Evolutionary conservation across 2,113 vertebrate species (phyloP), one percentile per base, ranked within the genome.

Genomic region (Ranitomeya imitator): DNA sequence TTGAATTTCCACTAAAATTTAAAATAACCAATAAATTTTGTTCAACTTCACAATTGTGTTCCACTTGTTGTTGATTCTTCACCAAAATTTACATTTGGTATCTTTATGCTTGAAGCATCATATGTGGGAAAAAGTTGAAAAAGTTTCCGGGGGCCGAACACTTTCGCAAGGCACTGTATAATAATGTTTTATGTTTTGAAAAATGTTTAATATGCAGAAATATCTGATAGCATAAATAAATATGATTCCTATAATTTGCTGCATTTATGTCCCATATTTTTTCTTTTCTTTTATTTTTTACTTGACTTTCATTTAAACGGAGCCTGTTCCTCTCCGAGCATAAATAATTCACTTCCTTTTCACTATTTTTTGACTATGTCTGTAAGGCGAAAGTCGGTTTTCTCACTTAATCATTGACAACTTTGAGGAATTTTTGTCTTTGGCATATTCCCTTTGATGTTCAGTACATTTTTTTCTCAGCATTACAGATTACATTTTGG

Each of bases 391-490:
- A 54, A 69, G 10, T 52, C 83, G 74, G 52, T 85, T 87, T 71
- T 80, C 26, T 71, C 79, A 69, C 63, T 80, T 87, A 78, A 76
- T 77, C 51, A 87, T 71, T 87, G 77, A 67, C 51, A 63, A 86
- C 85, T 79, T 86, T n/a, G 61, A 86, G 85, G 85, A 79, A 79
- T 79, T 55, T 65, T 45, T 69, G 37, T 52, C 71, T 87, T 87
- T 80, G 52, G 71, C 23, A 55, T 69, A 81, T 80, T 80, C 77
- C 52, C 63, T 87, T 87, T 87, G 86, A 87, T 87, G 77, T 80
- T 59, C 52, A 59, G 71, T 52, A 87, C 23, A 45, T 37, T 80
- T 69, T 69, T 65, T 65, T 65, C 37, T 37, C 60, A 8, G 60
- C 83, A 45, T 59, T 55, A 55, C 9, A 79, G 76, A 86, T 59